Evolutionary conservation across 2,797 vertebrate species (phyloP).

Genomic region (Manis crassicaudata): DNA sequence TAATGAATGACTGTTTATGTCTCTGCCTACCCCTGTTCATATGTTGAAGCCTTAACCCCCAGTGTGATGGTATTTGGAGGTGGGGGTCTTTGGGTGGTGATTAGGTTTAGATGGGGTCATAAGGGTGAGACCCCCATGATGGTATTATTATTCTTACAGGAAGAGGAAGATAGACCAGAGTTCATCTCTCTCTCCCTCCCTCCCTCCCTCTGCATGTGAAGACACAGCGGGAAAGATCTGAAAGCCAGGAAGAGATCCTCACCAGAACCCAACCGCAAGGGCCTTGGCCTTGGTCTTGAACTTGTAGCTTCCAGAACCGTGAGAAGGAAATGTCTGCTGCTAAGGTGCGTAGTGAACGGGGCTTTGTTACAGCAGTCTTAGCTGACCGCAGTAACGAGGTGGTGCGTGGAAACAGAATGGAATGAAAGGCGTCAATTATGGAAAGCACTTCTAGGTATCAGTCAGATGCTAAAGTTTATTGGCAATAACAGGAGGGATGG

Average conservation of each 20-base stretch:
- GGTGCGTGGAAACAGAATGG: background rate
- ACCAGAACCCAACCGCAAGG: background rate
- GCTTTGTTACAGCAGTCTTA: background rate
- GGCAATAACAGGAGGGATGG: background rate
- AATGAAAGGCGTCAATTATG: background rate
- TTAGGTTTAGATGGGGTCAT: background rate
- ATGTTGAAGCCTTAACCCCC: background rate
- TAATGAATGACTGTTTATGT: background rate
- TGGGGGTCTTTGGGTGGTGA: background rate
- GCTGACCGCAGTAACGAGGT: background rate
- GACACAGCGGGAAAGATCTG: background rate
- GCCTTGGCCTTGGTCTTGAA: background rate
- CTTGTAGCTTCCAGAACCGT: background rate
- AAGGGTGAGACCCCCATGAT: accelerated
- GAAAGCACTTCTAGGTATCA: background rate
- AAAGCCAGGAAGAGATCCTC: background rate
- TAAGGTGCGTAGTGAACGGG: background rate
- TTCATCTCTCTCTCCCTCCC: background rate
- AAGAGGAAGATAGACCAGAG: background rate
- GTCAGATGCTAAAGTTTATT: background rate
- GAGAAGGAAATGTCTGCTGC: background rate
- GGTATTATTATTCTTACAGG: background rate
- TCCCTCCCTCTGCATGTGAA: background rate
- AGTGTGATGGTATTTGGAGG: background rate
- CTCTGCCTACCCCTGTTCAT: background rate